A percentile compares a stretch with the other conserved stretches of the same genome.
phyloP scores from a whole-genome alignment of 2,797 vertebrate species.

The Phyllotis vaccarum region DNA sequence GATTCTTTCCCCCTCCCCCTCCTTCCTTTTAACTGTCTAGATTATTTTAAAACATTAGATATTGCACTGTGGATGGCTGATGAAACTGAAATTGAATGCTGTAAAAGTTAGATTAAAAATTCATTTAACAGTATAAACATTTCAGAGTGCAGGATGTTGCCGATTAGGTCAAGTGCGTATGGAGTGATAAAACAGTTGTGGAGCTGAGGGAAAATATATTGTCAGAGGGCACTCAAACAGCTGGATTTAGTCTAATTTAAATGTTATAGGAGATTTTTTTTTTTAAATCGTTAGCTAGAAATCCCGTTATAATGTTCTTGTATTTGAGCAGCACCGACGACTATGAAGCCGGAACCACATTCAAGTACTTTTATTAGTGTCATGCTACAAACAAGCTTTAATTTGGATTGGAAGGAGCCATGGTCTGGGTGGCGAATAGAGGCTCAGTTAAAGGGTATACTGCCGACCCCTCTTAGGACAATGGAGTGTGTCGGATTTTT shows the following conservation, averaged over 20 bases:
- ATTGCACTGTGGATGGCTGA: conserved; percentile 74
- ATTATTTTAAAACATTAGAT: conserved; percentile 84
- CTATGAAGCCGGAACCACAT: conserved; percentile 64
- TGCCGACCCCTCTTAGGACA: conserved; percentile 72
- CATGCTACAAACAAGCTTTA: conserved; percentile 74
- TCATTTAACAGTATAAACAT: conserved; percentile 83
- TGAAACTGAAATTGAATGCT: conserved; percentile 81
- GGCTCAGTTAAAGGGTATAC: conserved; percentile 74
- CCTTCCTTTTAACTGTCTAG: conserved; percentile 68
- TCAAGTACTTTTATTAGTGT: conserved; percentile 67
- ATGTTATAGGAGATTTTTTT: conserved; percentile 78
- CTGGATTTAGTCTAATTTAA: conserved; percentile 81
- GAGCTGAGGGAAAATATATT: conserved; percentile 82
- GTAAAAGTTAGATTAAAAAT: conserved; percentile 83
- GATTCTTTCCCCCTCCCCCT: conserved; percentile 22
- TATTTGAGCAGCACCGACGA: conserved; percentile 70
- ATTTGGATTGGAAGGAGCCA: conserved; percentile 64
- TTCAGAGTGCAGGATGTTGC: conserved; percentile 78
- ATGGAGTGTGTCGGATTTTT: conserved; percentile 65
- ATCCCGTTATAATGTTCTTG: conserved; percentile 68
- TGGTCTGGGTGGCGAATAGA: conserved; percentile 46
- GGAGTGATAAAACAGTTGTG: conserved; percentile 76
- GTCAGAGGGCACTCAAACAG: conserved; percentile 83
- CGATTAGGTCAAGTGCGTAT: conserved; percentile 82
- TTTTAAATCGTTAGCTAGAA: conserved; percentile 57